Evolutionary conservation across 2,113 vertebrate species (phyloP), one percentile per base, ranked within the genome.

Genomic region (Microtus ochrogaster): DNA sequence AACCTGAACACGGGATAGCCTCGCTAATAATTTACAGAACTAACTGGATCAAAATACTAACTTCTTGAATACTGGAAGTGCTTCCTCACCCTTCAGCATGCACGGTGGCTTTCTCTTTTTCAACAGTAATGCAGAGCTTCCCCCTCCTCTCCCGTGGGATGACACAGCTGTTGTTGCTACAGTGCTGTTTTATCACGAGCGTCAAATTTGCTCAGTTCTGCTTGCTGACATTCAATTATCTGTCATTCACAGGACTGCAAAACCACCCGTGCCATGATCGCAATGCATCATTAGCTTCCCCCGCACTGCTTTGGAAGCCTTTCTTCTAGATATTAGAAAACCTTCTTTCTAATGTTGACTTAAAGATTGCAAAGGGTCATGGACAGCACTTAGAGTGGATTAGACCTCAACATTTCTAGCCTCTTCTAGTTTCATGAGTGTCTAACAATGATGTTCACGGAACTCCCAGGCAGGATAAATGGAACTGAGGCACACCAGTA

Each of bases 211-310:
- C 68, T 92, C 36, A 3, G 2, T 93, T 74, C 94, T 95, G 94
- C 47, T 97, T 96, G 96, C 96, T 98, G 97, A 97, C 97, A 97
- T 97, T 97, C 97, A 92, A 11, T 97, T 78, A 92, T 68, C 96
- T 97, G 97, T 98, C 98, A 98, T 70, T 10, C 72, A 44, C 90
- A 24, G 68, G 98, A 73, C 96, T 95, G 16, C 89, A 8, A 88
- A 90, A 28, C 26, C 3, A 58, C 58, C 82, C 17, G 58, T 94
- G 77, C 97, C 94, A 89, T 30, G 0, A 94, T 98, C 96, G 95
- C 77, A 87, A 96, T 82, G 68, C 88, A 73, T 90, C n/a, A 85
- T 84, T 95, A 84, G 87, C 61, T 41, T 58, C 92, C 91, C 85
- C 85, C 87, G 88, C 63, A 81, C 24, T 6, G 7, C n/a, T 6